Evolutionary conservation across 23 tunicate species (phyloP), one percentile per base, ranked within the genome.

Genomic region (Pegea sp.): DNA sequence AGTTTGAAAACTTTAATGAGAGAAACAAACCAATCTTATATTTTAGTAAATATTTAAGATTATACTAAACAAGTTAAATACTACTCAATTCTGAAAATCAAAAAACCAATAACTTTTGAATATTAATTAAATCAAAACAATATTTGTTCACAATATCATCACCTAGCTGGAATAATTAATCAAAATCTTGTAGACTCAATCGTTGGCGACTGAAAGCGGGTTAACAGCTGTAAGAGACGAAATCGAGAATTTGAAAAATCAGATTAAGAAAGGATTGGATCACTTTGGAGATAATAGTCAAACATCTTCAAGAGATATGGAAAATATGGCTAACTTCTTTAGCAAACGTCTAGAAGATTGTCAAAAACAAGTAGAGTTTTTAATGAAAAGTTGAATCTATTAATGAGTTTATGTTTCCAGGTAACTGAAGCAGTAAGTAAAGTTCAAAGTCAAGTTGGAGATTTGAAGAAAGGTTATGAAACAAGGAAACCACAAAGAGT

Each of bases 301-400:
- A 4, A 33, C 54, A n/a, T 24, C 61, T 18, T 64, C 78, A 3
- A 74, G 69, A 21, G 72, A 75, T 30, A 69, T 69, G 77, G 96
- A 86, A 16, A 69, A 71, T 55, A 76, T 86, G 76, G 86, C 96
- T 2, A 69, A 67, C 27, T 86, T 69, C 60, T 86, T 86, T 49
- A 74, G 77, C 28, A 76, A 86, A 54, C 51, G 77, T 43, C 60
- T 86, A 8, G 96, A 76, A 63, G 69, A 86, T 24, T 86, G 96
- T 54, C 96, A 86, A 64, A 74, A 74, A 52, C 96, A 86, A 65
- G 96, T 86, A 49, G 54, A 38, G 26, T 23, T 24, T 7, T 20
- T n/a, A 51, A 51, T 51, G 22, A 13, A 13, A 51, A 38, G 46
- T 8, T 38, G 16, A 38, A 38, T 38, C 46, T 38, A 16, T 38